Base-by-base conservation (phyloP, 2,888 invertebrate species). In the Azorinus chamasolen region DNA sequence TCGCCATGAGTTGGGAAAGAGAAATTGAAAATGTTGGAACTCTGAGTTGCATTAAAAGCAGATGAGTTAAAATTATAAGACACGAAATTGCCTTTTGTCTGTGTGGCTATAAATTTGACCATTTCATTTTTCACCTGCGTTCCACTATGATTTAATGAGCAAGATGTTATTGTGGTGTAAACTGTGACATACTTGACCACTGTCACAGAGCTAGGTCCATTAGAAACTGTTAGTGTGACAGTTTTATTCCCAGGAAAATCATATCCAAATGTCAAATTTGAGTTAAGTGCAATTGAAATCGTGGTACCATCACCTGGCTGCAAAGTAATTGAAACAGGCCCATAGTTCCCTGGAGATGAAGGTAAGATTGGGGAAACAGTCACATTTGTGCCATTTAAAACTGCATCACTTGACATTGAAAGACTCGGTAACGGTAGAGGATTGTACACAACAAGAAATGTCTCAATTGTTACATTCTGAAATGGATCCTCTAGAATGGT, bases 261-360 rank as follows among this genome's bases (percentile, higher is more conserved):
- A 46, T 70, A 86, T 6, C 50, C 27, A 62, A 84, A 74, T 1
- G 74, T 48, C 6, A 69, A 63, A 50, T 27, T 55, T 32, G 32
- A 32, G 2, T 68, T 72, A 2, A 55, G 24, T 3, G n/a, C 20
- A 18, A 18, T 32, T 1, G 71, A 57, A 1, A 22, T 59, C n/a
- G 50, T 50, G 8, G 55, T 61, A 12, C 71, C 73, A 83, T 86
- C 79, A 22, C 76, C 75, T 51, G 68, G 82, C 20, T 83, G 71
- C 63, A 65, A 78, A 4, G 41, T 71, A 46, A 68, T 84, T 5
- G 48, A 41, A 2, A 84, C 53, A 14, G 32, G 43, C 6, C 84
- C 82, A 57, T 82, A 82, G 39, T 68, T 65, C 22, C 73, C 74
- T 16, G 72, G 69, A 18, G 54, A 25, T 32, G 55, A 12, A 20